A percentile compares a stretch with the other conserved stretches of the same genome.
Conservation (phyloP, 1,140 invertebrate genomes). For the Penaeus chinensis region DNA sequence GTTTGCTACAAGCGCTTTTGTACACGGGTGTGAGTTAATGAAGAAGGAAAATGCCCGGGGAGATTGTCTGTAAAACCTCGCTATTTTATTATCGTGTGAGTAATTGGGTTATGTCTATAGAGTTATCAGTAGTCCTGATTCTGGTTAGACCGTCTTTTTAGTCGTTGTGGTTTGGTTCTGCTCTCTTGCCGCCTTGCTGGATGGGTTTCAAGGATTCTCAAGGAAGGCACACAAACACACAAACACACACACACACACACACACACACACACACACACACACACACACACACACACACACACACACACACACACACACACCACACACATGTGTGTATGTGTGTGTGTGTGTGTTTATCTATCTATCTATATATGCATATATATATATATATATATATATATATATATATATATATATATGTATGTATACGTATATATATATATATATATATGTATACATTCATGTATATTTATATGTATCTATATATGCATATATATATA, state of each 20-base stretch:
- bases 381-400: slow-evolving; percentile 13
- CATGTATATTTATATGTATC: slow-evolving; percentile 6
- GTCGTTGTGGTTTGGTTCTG: too few relatives aligned
- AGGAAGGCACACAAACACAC: not conserved
- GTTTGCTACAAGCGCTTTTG: too few relatives aligned
- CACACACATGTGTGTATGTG: not conserved
- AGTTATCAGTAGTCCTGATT: too few relatives aligned
- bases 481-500: too few relatives aligned
- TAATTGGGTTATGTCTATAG: too few relatives aligned
- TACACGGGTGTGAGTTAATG: too few relatives aligned
- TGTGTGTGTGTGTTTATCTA: not conserved
- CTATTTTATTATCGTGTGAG: too few relatives aligned
- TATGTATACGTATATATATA: slow-evolving; percentile 5
- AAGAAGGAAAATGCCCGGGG: too few relatives aligned
- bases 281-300: not conserved
- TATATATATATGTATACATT: slow-evolving; percentile 19
- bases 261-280: not conserved
- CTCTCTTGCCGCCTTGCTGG: too few relatives aligned
- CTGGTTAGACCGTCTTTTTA: too few relatives aligned
- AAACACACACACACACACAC: not conserved
- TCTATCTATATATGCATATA: not conserved
- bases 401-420: slow-evolving; percentile 23
- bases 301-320: not conserved
- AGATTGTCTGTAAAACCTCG: too few relatives aligned
- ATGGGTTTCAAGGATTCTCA: too few relatives aligned